Conservation (phyloP, 2,888 invertebrate genomes). For the Achlya flavicornis region DNA sequence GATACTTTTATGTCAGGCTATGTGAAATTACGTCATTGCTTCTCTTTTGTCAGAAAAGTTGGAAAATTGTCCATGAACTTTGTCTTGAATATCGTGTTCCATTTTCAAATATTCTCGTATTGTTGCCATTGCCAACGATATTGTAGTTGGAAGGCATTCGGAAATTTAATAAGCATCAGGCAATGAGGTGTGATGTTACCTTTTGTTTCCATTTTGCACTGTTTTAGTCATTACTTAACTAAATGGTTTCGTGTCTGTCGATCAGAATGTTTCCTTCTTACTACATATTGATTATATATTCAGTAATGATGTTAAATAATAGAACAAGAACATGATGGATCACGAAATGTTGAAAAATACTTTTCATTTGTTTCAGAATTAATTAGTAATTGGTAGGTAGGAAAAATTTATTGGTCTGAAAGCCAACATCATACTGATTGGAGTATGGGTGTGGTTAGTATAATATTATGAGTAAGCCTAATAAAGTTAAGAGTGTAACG, state of each 20-base stretch:
- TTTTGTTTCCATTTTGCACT: not conserved
- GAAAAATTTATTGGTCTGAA: not conserved
- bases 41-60: not conserved
- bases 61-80: not conserved
- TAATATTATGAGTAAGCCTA: slow-evolving; percentile 18
- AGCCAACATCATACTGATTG: slow-evolving; percentile 2
- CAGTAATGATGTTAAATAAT: slow-evolving; percentile 4
- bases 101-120: slow-evolving; percentile 23
- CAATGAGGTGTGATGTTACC: not conserved
- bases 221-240: not conserved
- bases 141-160: not conserved
- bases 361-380: not conserved
- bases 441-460: not conserved
- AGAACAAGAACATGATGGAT: no score
- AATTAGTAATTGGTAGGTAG: not conserved
- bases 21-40: not conserved
- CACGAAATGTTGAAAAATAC: slow-evolving; percentile 4
- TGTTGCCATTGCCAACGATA: not conserved
- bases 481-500: slow-evolving; percentile 25
- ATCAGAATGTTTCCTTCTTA: not conserved
- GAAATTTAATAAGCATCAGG: not conserved
- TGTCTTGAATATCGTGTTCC: slow-evolving; percentile 17
- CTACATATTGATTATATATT: not conserved
- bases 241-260: not conserved
- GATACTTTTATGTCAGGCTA: slow-evolving; percentile 27